These are phyloP conservation scores for Prietella phreatophila DNA, from an alignment of 2,113 vertebrate genomes.

Conservation along the genomic window DNA sequence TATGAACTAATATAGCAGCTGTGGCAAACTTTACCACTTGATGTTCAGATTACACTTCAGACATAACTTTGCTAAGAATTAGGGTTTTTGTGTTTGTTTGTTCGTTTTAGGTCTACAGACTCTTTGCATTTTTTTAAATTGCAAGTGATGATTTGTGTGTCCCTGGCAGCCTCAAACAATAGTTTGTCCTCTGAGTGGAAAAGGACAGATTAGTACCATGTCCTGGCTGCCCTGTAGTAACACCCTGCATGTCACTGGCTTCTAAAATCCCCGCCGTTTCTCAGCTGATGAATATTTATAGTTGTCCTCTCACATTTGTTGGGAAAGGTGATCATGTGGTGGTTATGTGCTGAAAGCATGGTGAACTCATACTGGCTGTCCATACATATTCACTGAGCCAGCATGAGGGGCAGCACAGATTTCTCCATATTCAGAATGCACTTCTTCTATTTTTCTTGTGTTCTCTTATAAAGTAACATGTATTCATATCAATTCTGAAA, in stretches of 20 bases:
- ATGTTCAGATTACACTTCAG: conserved; percentile 24
- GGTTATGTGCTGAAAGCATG: background rate
- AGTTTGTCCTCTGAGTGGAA: conserved; percentile 5
- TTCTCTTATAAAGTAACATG: background rate
- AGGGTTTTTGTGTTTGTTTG: background rate
- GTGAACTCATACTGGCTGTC: background rate
- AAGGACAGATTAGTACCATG: conserved; percentile 4
- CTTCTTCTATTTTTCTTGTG: background rate
- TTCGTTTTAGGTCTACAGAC: background rate
- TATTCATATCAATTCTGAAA: background rate
- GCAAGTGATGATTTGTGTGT: background rate
- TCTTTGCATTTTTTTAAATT: background rate
- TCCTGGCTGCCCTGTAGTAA: background rate
- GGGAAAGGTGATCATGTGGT: conserved; percentile 22
- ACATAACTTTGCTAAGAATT: background rate
- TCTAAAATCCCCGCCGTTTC: background rate
- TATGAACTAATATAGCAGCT: background rate
- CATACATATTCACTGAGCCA: conserved; percentile 25
- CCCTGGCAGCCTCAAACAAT: background rate
- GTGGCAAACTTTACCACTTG: background rate
- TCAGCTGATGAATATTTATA: conserved; percentile 34
- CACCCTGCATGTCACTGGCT: background rate
- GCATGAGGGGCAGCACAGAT: background rate
- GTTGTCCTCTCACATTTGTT: conserved; percentile 12
- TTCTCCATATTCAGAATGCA: conserved; percentile 14